These are phyloP conservation scores for Danaus chrysippus DNA, from an alignment of 2,888 invertebrate species.

Conservation along the genomic window DNA sequence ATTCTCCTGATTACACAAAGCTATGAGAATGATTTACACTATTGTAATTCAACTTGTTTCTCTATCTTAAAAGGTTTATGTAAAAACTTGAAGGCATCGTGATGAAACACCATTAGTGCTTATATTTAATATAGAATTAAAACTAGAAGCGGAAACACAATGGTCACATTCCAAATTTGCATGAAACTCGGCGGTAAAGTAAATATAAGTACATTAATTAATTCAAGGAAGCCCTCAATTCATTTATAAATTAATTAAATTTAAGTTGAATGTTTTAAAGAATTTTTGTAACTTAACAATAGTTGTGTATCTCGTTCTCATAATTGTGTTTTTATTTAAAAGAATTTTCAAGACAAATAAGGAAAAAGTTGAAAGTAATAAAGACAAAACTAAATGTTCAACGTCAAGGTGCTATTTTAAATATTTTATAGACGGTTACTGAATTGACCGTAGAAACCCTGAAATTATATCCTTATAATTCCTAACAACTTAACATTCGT, in stretches of 20 bases:
- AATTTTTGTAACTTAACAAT: no score
- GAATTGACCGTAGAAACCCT: neutral
- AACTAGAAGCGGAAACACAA: slow-evolving; percentile 28
- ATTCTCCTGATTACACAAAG: slow-evolving; percentile 1
- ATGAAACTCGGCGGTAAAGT: slow-evolving; percentile 18
- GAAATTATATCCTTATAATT: no score
- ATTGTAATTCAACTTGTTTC: neutral
- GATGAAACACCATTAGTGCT: slow-evolving; percentile 28
- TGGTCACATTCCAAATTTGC: slow-evolving; percentile 30
- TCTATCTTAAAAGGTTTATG: slow-evolving; percentile 3
- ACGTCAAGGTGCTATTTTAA: no score
- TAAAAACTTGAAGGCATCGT: slow-evolving; percentile 19
- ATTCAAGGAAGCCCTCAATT: slow-evolving; percentile 1
- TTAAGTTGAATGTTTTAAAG: no score
- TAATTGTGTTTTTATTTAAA: no score
- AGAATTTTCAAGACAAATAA: no score
- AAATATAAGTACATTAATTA: slow-evolving; percentile 1
- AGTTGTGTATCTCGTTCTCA: no score
- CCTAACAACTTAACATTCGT: no score
- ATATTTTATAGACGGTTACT: neutral
- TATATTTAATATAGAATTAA: slow-evolving; percentile 24
- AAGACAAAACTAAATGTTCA: no score
- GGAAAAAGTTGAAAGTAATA: no score
- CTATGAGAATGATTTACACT: neutral
- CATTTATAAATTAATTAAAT: neutral